A percentile compares a stretch with the other conserved stretches of the same genome.
These are phyloP conservation scores for Strix occidentalis DNA, from an alignment of 2,797 vertebrate genomes.

Conservation along the genomic window DNA sequence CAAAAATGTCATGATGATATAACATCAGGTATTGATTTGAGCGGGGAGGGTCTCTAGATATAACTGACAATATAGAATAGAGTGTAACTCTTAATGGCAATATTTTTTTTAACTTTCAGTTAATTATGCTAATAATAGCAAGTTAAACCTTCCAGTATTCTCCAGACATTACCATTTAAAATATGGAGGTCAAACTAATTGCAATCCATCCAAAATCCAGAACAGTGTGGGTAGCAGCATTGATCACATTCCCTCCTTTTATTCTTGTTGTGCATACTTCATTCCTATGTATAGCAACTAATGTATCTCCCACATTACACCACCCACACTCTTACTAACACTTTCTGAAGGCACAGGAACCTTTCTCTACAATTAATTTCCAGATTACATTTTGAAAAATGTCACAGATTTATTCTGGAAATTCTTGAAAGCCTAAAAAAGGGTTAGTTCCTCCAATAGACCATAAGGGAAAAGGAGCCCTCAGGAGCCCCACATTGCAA, in stretches of 20 bases:
- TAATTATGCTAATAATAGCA: neutral
- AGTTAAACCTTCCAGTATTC: slow-evolving; percentile 1
- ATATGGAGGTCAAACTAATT: neutral
- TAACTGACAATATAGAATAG: neutral
- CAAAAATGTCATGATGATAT: slow-evolving; percentile 6
- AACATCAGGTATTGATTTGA: neutral
- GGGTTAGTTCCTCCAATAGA: neutral
- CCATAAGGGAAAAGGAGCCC: neutral
- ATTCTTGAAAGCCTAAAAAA: neutral
- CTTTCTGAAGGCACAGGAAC: slow-evolving; percentile 28
- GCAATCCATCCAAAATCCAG: neutral
- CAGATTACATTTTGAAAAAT: neutral
- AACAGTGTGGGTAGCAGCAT: neutral
- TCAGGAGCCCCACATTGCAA: neutral
- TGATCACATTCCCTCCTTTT: slow-evolving; percentile 4
- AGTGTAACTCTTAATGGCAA: neutral
- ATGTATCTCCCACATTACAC: slow-evolving; percentile 37
- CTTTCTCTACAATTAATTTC: slow-evolving; percentile 25
- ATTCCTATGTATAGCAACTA: slow-evolving; percentile 44
- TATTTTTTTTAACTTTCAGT: neutral
- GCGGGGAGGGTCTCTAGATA: neutral
- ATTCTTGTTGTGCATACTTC: slow-evolving; percentile 4
- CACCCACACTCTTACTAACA: slow-evolving; percentile 7
- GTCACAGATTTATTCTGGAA: neutral
- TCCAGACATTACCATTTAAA: neutral